phyloP scores from a whole-genome alignment of 2,113 vertebrate species.

The Phaethon lepturus region DNA sequence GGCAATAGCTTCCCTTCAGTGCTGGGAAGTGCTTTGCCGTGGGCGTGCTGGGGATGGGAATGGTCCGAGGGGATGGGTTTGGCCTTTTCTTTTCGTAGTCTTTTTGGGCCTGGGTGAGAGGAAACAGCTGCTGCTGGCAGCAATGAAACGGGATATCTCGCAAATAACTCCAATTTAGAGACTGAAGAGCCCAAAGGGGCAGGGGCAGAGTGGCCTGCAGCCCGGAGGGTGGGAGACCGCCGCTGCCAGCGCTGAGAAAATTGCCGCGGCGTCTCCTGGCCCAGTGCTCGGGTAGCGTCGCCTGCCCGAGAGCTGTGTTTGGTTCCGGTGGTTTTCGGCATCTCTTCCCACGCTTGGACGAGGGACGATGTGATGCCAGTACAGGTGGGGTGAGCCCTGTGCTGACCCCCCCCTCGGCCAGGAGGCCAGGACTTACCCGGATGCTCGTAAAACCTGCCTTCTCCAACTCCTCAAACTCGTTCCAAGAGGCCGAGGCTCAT shows the following conservation, averaged over 20 bases:
- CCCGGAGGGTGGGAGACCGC: not conserved
- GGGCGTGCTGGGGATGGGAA: not conserved
- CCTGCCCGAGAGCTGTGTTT: not conserved
- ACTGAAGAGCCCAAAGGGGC: not conserved
- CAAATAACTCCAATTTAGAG: not conserved
- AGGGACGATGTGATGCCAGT: not conserved
- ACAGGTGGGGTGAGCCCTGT: not conserved
- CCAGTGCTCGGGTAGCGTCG: rapidly evolving
- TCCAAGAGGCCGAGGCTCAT: not conserved
- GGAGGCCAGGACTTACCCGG: not conserved
- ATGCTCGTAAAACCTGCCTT: not conserved
- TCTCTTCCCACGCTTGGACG: not conserved
- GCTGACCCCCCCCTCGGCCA: not conserved
- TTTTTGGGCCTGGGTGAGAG: not conserved
- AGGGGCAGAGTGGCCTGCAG: not conserved
- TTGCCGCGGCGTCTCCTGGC: not conserved
- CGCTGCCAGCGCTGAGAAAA: not conserved
- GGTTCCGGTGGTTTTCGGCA: not conserved
- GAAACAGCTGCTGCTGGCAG: not conserved
- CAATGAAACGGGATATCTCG: not conserved
- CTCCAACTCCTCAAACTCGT: not conserved
- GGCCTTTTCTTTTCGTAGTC: not conserved
- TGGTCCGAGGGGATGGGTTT: not conserved
- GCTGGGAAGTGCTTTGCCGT: not conserved
- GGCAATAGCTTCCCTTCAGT: rapidly evolving